These are phyloP conservation scores for Ameiurus melas DNA, from an alignment of 2,113 vertebrate species.

Conservation along the genomic window DNA sequence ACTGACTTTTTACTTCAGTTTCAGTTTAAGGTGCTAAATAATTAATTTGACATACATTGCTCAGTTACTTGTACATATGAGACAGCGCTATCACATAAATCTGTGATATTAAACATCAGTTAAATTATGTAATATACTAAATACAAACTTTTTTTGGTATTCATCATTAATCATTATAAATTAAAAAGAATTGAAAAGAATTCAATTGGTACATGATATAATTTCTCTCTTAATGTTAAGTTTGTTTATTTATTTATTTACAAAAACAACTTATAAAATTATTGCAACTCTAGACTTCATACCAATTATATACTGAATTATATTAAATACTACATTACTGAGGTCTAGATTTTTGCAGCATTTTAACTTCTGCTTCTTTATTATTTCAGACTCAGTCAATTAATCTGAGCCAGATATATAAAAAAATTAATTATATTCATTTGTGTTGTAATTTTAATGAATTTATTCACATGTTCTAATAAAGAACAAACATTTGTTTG, in stretches of 20 bases:
- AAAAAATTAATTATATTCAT: background rate
- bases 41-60: conserved; percentile 50
- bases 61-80: background rate
- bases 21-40: conserved; percentile 63
- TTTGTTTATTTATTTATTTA: background rate
- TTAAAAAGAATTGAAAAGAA: background rate
- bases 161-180: background rate
- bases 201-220: background rate
- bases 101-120: background rate
- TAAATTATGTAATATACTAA: background rate
- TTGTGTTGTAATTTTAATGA: background rate
- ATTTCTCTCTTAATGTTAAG: background rate
- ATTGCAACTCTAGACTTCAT: background rate
- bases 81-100: background rate
- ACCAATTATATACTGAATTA: background rate
- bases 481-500: background rate
- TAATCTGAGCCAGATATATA: background rate
- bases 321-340: background rate
- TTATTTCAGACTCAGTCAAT: background rate
- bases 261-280: background rate
- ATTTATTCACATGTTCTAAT: background rate
- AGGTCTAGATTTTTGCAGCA: background rate
- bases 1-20: conserved; percentile 54
- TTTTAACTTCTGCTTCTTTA: background rate
- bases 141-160: background rate